Base-by-base conservation (phyloP, 2,888 invertebrate species). In the Teleogryllus oceanicus region DNA sequence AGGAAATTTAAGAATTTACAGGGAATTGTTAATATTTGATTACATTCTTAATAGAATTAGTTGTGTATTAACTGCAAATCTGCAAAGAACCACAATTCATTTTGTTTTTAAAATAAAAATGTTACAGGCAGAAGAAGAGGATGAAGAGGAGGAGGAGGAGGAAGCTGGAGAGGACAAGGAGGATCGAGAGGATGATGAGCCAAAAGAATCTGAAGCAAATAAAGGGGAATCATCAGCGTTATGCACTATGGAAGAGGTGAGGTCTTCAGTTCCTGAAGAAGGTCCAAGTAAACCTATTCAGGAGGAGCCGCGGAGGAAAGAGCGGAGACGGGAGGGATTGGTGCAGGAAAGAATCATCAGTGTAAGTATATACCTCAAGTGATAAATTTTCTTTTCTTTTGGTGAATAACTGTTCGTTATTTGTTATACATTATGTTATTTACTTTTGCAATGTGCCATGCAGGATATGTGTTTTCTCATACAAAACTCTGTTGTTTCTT, bases 331-430 rank as follows among this genome's bases (percentile, higher is more conserved):
- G 77, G 88, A 89, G 51, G 90, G 90, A 74, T 87, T 92, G 74
- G 91, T 91, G 13, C 90, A 91, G 83, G 91, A 92, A 85, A 88
- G 90, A 83, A 90, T 92, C 78, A 92, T 92, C 81, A 92, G 92
- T 85, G 92, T 92, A 87, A 90, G 90, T 89, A 83, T 81, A 37
- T 37, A 37, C 37, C 37, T 8, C 8, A 37, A 37, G 37, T 8
- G 37, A 37, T 37, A 37, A 37, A 8, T 37, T 37, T 37, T 37
- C 37, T 37, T 37, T 0, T 37, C 37, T 37, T 37, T 37, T 37
- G 8, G 1, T 37, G 8, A 37, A 37, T 37, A 8, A 37, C 37
- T 37, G 1, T 8, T 37, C 4, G 10, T 24, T 16, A 78, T 21
- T 77, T 2, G 18, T 37, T 1, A 2, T 24, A 11, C 18, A 24